Evolutionary conservation across 1,140 invertebrate genomes (phyloP).

Genomic region (Drosophila jambulina): DNA sequence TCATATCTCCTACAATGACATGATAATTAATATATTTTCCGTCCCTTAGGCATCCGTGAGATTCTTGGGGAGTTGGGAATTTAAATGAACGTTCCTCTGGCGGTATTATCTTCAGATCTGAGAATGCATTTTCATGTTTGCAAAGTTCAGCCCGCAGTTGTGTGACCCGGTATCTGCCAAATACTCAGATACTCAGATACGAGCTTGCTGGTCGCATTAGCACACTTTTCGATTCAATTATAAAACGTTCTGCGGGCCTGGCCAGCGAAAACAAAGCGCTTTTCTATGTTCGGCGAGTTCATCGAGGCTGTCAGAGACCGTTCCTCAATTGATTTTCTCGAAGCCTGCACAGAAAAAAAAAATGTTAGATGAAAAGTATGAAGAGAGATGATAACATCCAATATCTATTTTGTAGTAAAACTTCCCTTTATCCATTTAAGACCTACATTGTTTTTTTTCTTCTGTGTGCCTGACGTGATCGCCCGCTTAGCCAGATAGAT

Average conservation of each 20-base stretch:
- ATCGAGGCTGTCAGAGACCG: constrained; percentile 17
- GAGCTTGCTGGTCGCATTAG: constrained; percentile 65
- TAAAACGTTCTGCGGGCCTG: constrained; percentile 49
- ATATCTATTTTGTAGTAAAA: neutral
- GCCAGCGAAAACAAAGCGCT: constrained; percentile 65
- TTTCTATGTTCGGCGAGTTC: constrained; percentile 58
- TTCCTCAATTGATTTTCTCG: constrained; percentile 76
- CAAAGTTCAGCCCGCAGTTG: constrained; percentile 42
- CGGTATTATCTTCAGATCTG: constrained; percentile 71
- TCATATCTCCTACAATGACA: constrained; percentile 4
- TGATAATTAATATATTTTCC: constrained; percentile 13
- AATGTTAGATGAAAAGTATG: too few relatives aligned
- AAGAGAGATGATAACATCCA: too few relatives aligned
- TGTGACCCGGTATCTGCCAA: constrained; percentile 46
- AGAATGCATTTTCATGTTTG: constrained; percentile 72
- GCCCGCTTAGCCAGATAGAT: constrained; percentile 62
- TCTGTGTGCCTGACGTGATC: constrained; percentile 63
- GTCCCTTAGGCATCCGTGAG: constrained; percentile 5
- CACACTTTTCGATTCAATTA: constrained; percentile 78
- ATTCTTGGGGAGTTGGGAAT: neutral
- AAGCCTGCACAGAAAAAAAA: constrained; percentile 24
- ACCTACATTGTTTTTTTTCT: neutral
- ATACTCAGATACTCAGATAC: constrained; percentile 55
- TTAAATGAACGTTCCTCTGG: constrained; percentile 15
- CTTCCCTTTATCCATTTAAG: neutral